Evolutionary conservation across 2,113 vertebrate genomes (phyloP).

Genomic region (Cyprinus carpio): DNA sequence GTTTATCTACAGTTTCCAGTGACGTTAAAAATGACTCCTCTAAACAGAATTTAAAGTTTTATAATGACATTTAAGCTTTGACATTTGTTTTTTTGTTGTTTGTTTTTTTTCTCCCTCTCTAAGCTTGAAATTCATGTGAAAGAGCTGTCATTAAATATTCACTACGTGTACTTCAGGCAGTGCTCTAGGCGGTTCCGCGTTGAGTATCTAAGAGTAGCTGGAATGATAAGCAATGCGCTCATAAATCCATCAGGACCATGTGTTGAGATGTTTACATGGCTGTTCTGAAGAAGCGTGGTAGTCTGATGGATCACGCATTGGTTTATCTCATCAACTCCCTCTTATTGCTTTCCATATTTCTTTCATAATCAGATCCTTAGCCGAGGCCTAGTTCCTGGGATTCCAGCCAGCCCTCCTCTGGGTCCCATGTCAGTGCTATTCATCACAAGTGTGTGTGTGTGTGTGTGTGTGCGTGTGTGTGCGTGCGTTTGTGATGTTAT

Average conservation of each 20-base stretch:
- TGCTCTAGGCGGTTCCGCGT: neutral
- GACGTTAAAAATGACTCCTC: neutral
- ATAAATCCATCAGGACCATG: conserved; percentile 30
- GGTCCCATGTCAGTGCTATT: conserved; percentile 39
- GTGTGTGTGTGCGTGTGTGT: conserved; percentile 22
- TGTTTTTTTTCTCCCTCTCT: neutral
- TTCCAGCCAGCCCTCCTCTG: conserved; percentile 26
- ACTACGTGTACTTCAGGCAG: neutral
- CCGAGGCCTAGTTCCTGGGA: conserved; percentile 22
- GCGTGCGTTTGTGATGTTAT: conserved; percentile 18
- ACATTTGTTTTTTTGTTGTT: neutral
- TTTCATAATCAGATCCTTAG: conserved; percentile 30
- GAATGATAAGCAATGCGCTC: conserved; percentile 1
- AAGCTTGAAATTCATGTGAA: neutral
- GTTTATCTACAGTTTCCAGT: neutral
- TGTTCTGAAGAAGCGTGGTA: neutral
- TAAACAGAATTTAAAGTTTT: neutral
- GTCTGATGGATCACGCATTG: neutral
- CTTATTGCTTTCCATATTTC: conserved; percentile 26
- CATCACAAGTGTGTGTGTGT: conserved; percentile 21
- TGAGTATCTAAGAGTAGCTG: neutral
- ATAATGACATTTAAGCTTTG: neutral
- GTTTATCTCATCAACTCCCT: conserved; percentile 11
- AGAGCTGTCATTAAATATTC: neutral
- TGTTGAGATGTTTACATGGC: conserved; percentile 26